These are phyloP conservation scores for Agelaius phoeniceus DNA, from an alignment of 2,113 vertebrate species.

Conservation along the genomic window DNA sequence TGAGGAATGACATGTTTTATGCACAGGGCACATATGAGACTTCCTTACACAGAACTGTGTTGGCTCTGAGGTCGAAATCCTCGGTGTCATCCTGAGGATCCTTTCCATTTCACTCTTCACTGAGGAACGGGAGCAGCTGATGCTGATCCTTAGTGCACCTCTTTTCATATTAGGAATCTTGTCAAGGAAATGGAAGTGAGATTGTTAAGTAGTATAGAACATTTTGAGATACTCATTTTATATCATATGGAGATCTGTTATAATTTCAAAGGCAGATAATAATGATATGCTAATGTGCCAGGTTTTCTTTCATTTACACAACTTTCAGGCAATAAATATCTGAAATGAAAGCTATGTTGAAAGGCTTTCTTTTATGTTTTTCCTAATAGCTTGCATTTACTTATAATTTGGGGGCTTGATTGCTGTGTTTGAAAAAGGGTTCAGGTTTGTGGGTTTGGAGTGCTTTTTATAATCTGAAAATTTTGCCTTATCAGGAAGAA, in stretches of 20 bases:
- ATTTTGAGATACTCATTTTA: neutral
- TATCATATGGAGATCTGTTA: neutral
- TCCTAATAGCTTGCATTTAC: constrained; percentile 39
- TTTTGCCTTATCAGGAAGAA: neutral
- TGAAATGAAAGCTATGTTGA: neutral
- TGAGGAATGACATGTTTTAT: neutral
- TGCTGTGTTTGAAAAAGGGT: neutral
- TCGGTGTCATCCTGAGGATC: neutral
- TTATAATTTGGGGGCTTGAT: constrained; percentile 19
- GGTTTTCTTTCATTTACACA: constrained; percentile 15
- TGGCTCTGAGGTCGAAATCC: neutral
- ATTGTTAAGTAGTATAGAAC: neutral
- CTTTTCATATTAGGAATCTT: neutral
- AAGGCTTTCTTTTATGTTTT: constrained; percentile 33
- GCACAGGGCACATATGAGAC: accelerated
- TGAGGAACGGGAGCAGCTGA: neutral
- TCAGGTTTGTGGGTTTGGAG: neutral
- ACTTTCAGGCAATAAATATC: constrained; percentile 29
- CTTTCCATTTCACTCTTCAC: neutral
- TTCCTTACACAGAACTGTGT: neutral
- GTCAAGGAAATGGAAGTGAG: neutral
- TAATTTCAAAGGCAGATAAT: constrained; percentile 5
- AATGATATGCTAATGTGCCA: constrained; percentile 5
- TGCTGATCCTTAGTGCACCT: neutral
- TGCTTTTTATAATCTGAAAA: neutral